Base-by-base conservation (phyloP, 2,113 vertebrate species). In the Scopus umbretta region DNA sequence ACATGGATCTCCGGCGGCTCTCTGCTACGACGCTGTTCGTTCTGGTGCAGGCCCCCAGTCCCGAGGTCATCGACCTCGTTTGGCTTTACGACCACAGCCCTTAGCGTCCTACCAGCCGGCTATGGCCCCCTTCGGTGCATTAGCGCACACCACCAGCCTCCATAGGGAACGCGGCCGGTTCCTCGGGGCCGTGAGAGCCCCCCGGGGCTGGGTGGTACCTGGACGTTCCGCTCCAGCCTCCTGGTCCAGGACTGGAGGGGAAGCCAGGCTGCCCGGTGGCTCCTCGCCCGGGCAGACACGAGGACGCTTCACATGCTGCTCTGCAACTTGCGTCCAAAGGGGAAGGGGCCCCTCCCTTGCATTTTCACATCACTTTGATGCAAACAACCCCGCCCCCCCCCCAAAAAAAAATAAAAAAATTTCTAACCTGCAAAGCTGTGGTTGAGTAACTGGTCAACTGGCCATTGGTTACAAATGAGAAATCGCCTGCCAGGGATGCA, bases 91-190 rank as follows among this genome's bases (percentile, higher is more conserved):
- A 16, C 16, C 20, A 1, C 21, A 11, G 45, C 52, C 83, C 42
- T 1, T 0, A 9, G n/a, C 1, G 7, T 5, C 5, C 8, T 5
- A 9, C 10, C 36, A 22, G 16, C 47, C 59, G 0, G 4, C 36
- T 21, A 1, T 3, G 20, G 52, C 55, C 49, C 30, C 5, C 16
- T 8, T 10, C 5, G 14, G 40, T 4, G 49, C 47, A 1, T 36
- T 11, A 16, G 58, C 4, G n/a, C 13, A 2, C 2, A 17, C 9
- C 29, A 3, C n/a, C 3, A 19, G 45, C 17, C 26, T 45, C 49
- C 49, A 12, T 13, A 23, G 49, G 22, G 49, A 25, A 50, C 13
- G 49, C 13, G 23, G 49, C 49, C 49, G 23, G 49, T 50, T 50
- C 22, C 49, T 23, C 49, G 13, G 23, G 13, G 49, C 49, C 23